phyloP scores from a whole-genome alignment of 2,888 invertebrate genomes.

The Seira musarum region DNA sequence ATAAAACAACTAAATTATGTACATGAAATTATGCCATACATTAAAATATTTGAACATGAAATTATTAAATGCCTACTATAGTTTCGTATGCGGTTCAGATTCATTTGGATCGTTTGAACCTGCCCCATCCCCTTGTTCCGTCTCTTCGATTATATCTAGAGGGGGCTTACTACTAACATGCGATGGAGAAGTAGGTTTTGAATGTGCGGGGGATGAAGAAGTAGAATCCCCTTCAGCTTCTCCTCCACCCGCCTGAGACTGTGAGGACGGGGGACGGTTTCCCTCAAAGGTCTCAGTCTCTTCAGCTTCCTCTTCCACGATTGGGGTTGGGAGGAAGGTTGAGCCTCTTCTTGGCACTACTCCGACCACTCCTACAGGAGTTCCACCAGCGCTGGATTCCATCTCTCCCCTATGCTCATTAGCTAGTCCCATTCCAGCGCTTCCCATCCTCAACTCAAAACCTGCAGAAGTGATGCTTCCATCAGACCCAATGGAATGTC shows the following conservation, averaged over 20 bases:
- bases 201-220: slow-evolving; percentile 37
- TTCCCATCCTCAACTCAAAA: slow-evolving; percentile 42
- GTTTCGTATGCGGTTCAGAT: slow-evolving; percentile 44
- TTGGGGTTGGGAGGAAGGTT: slow-evolving; percentile 61
- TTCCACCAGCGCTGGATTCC: slow-evolving; percentile 20
- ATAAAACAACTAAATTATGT: slow-evolving; percentile 18
- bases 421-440: not conserved
- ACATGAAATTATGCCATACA: slow-evolving; percentile 9
- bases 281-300: slow-evolving; percentile 67
- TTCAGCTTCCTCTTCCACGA: slow-evolving; percentile 64
- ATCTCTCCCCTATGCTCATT: not conserved
- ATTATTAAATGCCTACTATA: slow-evolving; percentile 19
- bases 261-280: slow-evolving; percentile 32
- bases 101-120: slow-evolving; percentile 22
- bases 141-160: slow-evolving; percentile 54
- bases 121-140: slow-evolving; percentile 27
- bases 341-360: slow-evolving; percentile 65
- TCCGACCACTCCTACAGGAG: slow-evolving; percentile 20
- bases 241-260: slow-evolving; percentile 31
- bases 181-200: slow-evolving; percentile 41
- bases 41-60: not conserved
- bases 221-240: not conserved
- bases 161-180: slow-evolving; percentile 46
- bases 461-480: slow-evolving; percentile 62
- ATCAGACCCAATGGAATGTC: slow-evolving; percentile 68